phyloP scores from a whole-genome alignment of 1,140 invertebrate species.

The Spodoptera frugiperda region DNA sequence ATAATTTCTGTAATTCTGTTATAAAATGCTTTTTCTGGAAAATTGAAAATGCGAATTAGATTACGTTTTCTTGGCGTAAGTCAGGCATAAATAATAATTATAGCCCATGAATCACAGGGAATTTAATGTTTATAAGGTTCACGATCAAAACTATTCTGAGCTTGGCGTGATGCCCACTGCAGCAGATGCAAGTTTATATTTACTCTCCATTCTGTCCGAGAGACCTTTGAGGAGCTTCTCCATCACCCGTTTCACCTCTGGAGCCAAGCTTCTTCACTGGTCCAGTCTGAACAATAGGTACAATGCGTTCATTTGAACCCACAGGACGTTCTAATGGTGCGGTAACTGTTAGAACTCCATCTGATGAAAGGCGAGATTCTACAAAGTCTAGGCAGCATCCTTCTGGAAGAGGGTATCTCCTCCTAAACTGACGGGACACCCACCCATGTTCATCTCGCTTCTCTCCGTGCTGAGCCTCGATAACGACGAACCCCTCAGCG shows the following conservation, averaged over 20 bases:
- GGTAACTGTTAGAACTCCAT: conserved; percentile 89
- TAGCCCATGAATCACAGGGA: not conserved
- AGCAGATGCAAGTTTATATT: not conserved
- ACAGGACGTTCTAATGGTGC: conserved; percentile 86
- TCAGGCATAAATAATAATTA: not conserved
- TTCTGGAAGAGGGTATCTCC: conserved; percentile 89
- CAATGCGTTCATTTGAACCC: conserved; percentile 85
- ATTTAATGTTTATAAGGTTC: conserved; percentile 1
- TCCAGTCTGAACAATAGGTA: conserved; percentile 88
- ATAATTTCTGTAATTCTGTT: no score
- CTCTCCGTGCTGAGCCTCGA: conserved; percentile 91
- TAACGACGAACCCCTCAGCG: conserved; percentile 88
- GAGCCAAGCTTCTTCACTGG: conserved; percentile 62
- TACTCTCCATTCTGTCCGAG: conserved; percentile 53
- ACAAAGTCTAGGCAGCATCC: conserved; percentile 89
- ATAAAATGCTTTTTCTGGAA: no score
- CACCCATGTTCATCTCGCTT: conserved; percentile 90
- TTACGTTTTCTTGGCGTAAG: no score
- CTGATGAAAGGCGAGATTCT: conserved; percentile 89
- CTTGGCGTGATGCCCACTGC: conserved; percentile 36
- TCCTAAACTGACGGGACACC: conserved; percentile 89
- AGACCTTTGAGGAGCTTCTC: conserved; percentile 15
- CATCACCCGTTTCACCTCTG: conserved; percentile 34
- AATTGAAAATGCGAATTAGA: no score
- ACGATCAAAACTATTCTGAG: not conserved